phyloP scores from a whole-genome alignment of 2,113 vertebrate genomes.

The Phoxinus phoxinus region DNA sequence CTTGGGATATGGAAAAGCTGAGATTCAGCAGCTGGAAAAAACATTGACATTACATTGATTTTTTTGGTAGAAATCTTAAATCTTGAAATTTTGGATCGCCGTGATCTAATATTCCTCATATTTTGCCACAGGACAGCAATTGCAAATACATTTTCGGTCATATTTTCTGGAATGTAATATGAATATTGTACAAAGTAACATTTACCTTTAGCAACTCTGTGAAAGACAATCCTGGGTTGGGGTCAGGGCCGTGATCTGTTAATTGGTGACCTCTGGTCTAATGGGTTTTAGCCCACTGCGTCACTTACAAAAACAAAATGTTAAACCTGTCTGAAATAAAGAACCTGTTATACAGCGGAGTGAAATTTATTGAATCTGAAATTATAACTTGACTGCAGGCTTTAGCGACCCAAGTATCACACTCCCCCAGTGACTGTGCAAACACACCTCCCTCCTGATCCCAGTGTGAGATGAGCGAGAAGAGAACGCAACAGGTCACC shows the following conservation, averaged over 20 bases:
- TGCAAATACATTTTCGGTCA: too few relatives aligned
- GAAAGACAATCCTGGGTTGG: not conserved
- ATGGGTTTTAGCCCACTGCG: not conserved
- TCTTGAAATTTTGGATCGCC: too few relatives aligned
- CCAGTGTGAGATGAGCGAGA: constrained; percentile 16
- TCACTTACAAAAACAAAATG: not conserved
- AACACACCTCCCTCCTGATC: constrained; percentile 28
- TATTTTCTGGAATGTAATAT: too few relatives aligned
- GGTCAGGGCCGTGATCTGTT: not conserved
- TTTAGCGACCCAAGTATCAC: not conserved
- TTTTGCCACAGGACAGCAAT: too few relatives aligned
- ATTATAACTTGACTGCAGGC: constrained; percentile 21
- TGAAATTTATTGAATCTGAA: constrained; percentile 30
- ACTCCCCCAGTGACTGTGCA: constrained; percentile 26
- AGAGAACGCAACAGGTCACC: constrained; percentile 31
- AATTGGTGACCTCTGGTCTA: not conserved
- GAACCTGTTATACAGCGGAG: not conserved
- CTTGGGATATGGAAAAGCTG: too few relatives aligned
- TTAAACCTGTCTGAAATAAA: constrained; percentile 17
- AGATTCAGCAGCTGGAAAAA: too few relatives aligned
- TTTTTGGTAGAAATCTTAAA: too few relatives aligned
- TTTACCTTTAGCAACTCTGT: too few relatives aligned
- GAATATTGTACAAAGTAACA: too few relatives aligned
- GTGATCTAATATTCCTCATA: too few relatives aligned
- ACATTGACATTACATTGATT: too few relatives aligned